These are phyloP conservation scores for Pseudomyrmex cubaensis DNA, from an alignment of 1,140 invertebrate genomes.

Conservation along the genomic window DNA sequence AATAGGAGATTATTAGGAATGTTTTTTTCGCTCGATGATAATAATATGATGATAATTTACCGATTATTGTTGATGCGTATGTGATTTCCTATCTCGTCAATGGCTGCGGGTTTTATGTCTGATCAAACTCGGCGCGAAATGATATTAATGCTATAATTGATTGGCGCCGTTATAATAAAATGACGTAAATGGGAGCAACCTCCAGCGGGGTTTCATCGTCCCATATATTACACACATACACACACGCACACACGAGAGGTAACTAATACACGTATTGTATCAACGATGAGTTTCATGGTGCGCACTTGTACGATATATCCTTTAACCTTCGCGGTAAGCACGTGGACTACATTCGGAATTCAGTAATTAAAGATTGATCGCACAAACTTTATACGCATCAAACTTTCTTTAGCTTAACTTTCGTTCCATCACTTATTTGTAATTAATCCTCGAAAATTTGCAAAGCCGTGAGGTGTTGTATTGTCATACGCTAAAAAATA, in stretches of 20 bases:
- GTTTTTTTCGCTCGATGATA: neutral
- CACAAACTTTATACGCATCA: neutral
- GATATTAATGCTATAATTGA: constrained; percentile 61
- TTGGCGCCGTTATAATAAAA: constrained; percentile 60
- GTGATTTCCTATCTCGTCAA: constrained; percentile 42
- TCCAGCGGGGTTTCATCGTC: constrained; percentile 47
- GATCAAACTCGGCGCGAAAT: constrained; percentile 57
- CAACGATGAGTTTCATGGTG: constrained; percentile 20
- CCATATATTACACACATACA: constrained; percentile 18
- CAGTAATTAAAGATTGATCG: constrained; percentile 16
- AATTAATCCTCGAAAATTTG: neutral
- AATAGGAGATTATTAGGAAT: constrained; percentile 5
- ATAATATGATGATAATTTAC: constrained; percentile 31
- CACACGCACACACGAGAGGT: neutral
- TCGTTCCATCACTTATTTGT: too few relatives aligned
- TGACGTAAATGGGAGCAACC: constrained; percentile 59
- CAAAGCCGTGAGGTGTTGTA: neutral
- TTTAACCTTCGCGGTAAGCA: constrained; percentile 28
- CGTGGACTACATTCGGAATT: constrained; percentile 1
- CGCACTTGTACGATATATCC: constrained; percentile 4
- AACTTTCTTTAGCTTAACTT: neutral
- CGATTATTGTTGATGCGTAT: constrained; percentile 41
- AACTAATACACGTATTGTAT: constrained; percentile 2
- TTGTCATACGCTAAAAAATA: too few relatives aligned
- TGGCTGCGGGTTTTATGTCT: constrained; percentile 52